phyloP scores from a whole-genome alignment of 2,888 invertebrate species.

The Sesia apiformis region DNA sequence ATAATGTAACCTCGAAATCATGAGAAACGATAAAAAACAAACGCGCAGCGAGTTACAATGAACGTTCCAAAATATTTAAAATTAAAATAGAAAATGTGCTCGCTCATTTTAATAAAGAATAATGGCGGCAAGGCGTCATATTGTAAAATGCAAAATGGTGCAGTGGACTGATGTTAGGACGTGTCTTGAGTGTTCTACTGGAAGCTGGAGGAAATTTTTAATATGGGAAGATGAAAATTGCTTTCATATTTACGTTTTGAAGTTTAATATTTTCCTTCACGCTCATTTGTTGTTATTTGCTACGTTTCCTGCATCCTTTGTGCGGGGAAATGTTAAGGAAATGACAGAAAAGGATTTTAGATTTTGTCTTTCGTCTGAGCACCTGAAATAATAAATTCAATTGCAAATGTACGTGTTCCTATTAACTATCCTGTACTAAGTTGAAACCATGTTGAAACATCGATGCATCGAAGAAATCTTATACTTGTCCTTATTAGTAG shows the following conservation, averaged over 20 bases:
- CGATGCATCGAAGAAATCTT: too few species aligned
- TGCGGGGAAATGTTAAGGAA: too few species aligned
- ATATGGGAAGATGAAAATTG: constrained; percentile 24
- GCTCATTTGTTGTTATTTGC: constrained; percentile 3
- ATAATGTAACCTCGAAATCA: constrained; percentile 31
- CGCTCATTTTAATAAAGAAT: constrained; percentile 30
- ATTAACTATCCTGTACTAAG: too few species aligned
- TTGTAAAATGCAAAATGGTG: constrained; percentile 36
- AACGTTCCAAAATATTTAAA: constrained; percentile 21
- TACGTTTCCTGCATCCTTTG: too few species aligned
- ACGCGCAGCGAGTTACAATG: constrained; percentile 39
- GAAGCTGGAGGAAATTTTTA: constrained; percentile 25
- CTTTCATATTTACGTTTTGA: constrained; percentile 22
- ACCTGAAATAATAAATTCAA: too few species aligned
- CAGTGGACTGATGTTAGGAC: constrained; percentile 25
- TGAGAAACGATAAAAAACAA: constrained; percentile 36
- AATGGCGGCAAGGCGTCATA: constrained; percentile 17
- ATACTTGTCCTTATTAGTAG: too few species aligned
- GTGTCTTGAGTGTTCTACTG: constrained; percentile 17
- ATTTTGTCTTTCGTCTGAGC: too few species aligned
- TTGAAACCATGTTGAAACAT: too few species aligned
- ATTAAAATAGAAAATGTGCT: constrained; percentile 33
- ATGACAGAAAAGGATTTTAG: too few species aligned
- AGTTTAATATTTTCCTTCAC: constrained; percentile 21
- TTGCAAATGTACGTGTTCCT: too few species aligned